Evolutionary conservation across 1,140 invertebrate species (phyloP), one percentile per base, ranked within the genome.

Genomic region (Nephotettix cincticeps): DNA sequence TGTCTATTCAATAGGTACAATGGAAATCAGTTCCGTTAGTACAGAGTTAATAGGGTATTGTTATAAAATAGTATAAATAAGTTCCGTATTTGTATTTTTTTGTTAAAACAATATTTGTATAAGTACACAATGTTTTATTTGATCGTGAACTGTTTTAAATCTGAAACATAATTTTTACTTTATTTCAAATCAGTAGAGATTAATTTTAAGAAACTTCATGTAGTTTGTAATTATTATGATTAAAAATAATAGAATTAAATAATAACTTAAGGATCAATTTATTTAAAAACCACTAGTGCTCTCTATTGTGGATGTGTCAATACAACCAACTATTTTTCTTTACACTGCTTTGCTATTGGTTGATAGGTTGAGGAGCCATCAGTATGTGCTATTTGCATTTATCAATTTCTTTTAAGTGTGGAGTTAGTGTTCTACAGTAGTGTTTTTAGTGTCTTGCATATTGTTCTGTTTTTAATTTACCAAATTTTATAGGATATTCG

Each of bases 261-360:
- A 14, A 14, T 21, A 25, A 36, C 6, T 68, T 43, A 21, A 17
- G 30, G n/a, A 40, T 68, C 28, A 40, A 45, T 36, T 25, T 40
- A 14, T 36, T 40, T 17, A 32, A n/a, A n/a, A n/a, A n/a, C n/a
- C n/a, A 68, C 65, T 36, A n/a, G n/a, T 25, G 28, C 21, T 68
- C 28, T 68, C 23, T 68, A 17, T 17, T 43, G 28, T 68, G n/a
- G 36, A 40, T 68, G 21, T 68, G 23, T 66, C 64, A 66, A 66
- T 66, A 43, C 64, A 40, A 30, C 27, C 17, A 66, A 66, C 27
- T 66, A 66, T 40, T 66, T 32, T 32, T 36, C 30, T 40, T 21
- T 66, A 66, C 30, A n/a, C 63, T 11, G 65, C 13, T 9, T 58
- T 58, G 28, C 45, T 19, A 54, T 43, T 27, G n/a, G 21, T 40